Base-by-base conservation (phyloP, 2,888 invertebrate genomes). In the Phyllotreta cruciferae region DNA sequence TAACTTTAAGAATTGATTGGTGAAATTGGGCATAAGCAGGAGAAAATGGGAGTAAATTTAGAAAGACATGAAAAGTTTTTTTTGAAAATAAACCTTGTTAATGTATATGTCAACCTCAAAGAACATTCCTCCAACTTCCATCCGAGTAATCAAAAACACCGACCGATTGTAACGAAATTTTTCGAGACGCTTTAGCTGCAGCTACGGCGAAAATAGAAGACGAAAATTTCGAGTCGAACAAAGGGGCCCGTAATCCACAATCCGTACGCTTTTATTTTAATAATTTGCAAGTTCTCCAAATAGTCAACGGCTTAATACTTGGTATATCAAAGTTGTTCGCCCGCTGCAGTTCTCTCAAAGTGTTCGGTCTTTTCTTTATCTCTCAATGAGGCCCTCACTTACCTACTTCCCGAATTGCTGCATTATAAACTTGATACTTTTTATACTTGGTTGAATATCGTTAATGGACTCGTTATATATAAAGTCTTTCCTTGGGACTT, bases 361-460 rank as follows among this genome's bases (percentile, higher is more conserved):
- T 74, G 72, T 77, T 75, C 70, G 72, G 71, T 75, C 72, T 76
- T 74, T 77, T 73, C 75, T 74, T 76, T 77, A 77, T 77, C 76
- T 77, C 75, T 75, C 74, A 74, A 77, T 74, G 77, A 77, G 73
- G 75, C 78, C 76, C 78, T 77, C 76, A 76, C 76, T 76, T 77
- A 77, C 76, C 74, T 74, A 74, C 76, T 74, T 76, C 74, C 75
- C 73, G 73, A 68, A 69, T 68, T 72, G 74, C 66, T 74, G 74
- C 77, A 76, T 78, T 78, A 77, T 78, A 79, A 80, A 80, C 78
- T 77, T 77, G 79, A 79, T 80, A 80, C 79, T 80, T 80, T 80
- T 79, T 76, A 79, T 79, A 77, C 76, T 77, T 75, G 75, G 77
- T 73, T 79, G 79, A 75, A 77, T 78, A 78, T 75, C 76, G 75